These are phyloP conservation scores for Ammospiza caudacuta DNA, from an alignment of 2,113 vertebrate genomes.

Conservation along the genomic window DNA sequence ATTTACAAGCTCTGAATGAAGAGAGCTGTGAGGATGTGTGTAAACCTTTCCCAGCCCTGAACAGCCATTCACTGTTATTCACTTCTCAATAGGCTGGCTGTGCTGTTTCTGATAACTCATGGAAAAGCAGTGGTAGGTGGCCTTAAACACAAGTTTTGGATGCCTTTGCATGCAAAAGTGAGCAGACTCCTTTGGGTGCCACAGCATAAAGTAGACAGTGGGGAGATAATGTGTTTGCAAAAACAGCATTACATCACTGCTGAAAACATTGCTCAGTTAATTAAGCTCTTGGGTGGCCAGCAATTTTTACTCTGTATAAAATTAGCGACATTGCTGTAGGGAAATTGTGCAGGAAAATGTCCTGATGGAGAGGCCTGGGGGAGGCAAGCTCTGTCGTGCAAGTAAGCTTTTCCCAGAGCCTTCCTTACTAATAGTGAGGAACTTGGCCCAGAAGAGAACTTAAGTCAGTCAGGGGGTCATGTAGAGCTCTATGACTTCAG, in stretches of 20 bases:
- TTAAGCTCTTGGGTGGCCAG: background rate
- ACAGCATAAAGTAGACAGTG: background rate
- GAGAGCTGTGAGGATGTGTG: background rate
- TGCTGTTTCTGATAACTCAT: slow-evolving; percentile 9
- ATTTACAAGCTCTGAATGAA: slow-evolving; percentile 34
- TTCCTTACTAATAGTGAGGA: background rate
- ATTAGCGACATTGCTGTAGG: background rate
- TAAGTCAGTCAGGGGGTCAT: background rate
- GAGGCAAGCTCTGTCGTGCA: background rate
- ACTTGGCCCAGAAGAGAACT: background rate
- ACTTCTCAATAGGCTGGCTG: background rate
- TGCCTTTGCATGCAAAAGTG: slow-evolving; percentile 1
- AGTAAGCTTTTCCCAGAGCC: background rate
- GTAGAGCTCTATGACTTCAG: background rate
- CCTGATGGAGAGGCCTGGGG: background rate
- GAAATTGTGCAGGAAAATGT: background rate
- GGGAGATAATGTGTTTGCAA: slow-evolving; percentile 7
- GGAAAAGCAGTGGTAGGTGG: background rate
- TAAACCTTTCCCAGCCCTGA: background rate
- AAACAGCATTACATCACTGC: slow-evolving; percentile 1
- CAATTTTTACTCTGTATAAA: background rate
- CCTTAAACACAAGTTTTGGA: background rate
- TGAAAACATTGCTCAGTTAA: background rate
- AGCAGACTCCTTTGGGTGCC: background rate
- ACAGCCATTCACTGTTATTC: background rate